Conservation (phyloP, 2,797 vertebrate genomes). For the Myotis myotis region DNA sequence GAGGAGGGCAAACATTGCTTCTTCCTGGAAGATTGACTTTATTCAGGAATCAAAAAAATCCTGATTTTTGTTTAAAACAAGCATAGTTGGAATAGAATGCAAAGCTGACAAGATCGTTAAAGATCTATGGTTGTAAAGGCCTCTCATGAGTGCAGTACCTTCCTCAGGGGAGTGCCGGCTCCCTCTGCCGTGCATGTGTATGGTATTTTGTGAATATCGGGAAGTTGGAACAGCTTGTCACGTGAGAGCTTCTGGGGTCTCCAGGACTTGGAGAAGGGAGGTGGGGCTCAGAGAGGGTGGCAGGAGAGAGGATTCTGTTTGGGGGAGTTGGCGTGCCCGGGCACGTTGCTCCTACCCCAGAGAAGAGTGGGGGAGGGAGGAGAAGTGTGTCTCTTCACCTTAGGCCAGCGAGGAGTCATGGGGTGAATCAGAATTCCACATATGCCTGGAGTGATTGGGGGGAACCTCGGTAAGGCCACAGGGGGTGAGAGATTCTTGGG, state of each 20-base stretch:
- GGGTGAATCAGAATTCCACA: too few species aligned
- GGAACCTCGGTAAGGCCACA: rapidly evolving
- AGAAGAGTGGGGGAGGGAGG: not conserved
- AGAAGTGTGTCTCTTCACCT: not conserved
- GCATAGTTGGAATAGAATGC: not conserved
- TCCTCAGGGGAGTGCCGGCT: rapidly evolving
- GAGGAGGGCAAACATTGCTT: too few species aligned
- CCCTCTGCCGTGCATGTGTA: rapidly evolving
- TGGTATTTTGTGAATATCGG: not conserved
- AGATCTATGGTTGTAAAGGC: not conserved
- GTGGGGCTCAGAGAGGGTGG: not conserved
- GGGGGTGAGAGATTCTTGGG: rapidly evolving
- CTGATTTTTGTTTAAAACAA: not conserved
- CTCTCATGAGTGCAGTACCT: rapidly evolving
- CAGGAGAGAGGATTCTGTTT: not conserved
- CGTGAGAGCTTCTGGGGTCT: not conserved
- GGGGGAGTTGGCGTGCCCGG: not conserved
- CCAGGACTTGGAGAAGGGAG: not conserved
- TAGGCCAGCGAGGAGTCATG: not conserved
- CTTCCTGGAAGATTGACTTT: not conserved
- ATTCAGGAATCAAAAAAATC: not conserved
- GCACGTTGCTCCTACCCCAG: rapidly evolving
- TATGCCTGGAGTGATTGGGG: rapidly evolving
- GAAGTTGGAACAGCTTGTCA: not conserved
- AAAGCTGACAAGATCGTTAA: not conserved